Evolutionary conservation across 2,888 invertebrate species (phyloP).

Genomic region (Coleophora deauratella): DNA sequence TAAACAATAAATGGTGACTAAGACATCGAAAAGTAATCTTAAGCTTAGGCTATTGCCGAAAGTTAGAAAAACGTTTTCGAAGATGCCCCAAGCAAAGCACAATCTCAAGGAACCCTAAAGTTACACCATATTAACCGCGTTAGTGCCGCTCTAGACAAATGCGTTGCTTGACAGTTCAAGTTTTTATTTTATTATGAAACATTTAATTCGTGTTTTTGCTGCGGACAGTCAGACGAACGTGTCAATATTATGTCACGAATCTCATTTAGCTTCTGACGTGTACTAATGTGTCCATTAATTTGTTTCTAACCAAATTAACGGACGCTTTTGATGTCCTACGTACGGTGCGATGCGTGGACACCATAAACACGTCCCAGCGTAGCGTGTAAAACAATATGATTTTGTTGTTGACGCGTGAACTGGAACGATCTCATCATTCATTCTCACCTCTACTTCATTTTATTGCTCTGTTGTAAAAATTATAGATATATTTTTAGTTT

Average conservation of each 20-base stretch:
- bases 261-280: slow-evolving; percentile 52
- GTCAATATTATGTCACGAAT: slow-evolving; percentile 74
- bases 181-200: slow-evolving; percentile 45
- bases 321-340: slow-evolving; percentile 53
- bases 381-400: slow-evolving; percentile 36
- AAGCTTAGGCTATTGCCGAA: too few relatives aligned
- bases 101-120: slow-evolving; percentile 3
- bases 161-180: slow-evolving; percentile 45
- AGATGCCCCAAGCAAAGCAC: too few relatives aligned
- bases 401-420: slow-evolving; percentile 30
- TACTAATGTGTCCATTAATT: slow-evolving; percentile 67
- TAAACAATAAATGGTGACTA: too few relatives aligned
- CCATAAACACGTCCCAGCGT: slow-evolving; percentile 17
- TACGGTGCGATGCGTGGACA: slow-evolving; percentile 6
- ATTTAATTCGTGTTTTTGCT: slow-evolving; percentile 56
- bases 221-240: slow-evolving; percentile 31
- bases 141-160: slow-evolving; percentile 63
- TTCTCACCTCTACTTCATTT: slow-evolving; percentile 17
- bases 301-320: slow-evolving; percentile 61
- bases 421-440: slow-evolving; percentile 21
- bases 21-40: too few relatives aligned
- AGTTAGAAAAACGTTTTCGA: too few relatives aligned
- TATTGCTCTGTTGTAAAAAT: slow-evolving; percentile 2
- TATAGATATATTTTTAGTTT: too few relatives aligned
- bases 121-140: slow-evolving; percentile 42